Conservation (phyloP, 2,888 invertebrate genomes). For the Orthosia incerta region DNA sequence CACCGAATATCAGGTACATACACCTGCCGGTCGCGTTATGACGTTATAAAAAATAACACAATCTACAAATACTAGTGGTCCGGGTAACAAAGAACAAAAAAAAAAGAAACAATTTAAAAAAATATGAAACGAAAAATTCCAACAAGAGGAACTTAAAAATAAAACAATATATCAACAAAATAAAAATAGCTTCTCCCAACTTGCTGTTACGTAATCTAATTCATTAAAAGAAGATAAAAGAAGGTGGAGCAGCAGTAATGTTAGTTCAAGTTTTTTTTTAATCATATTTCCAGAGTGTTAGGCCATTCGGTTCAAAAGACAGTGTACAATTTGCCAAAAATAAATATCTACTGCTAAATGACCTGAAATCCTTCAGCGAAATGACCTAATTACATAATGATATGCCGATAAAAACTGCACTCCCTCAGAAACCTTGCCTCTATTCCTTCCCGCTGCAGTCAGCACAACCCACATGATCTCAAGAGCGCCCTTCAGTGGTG, state of each 20-base stretch:
- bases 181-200: too few relatives aligned
- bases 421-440: slow-evolving; percentile 28
- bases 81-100: too few relatives aligned
- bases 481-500: slow-evolving; percentile 40
- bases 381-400: slow-evolving; percentile 1
- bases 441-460: slow-evolving; percentile 22
- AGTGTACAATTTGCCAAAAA: background rate
- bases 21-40: too few relatives aligned
- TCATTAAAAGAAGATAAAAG: too few relatives aligned
- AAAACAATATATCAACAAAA: too few relatives aligned
- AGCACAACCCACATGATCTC: slow-evolving; percentile 37
- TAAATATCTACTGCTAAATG: background rate
- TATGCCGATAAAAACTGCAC: slow-evolving; percentile 5
- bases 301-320: background rate
- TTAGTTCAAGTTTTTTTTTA: background rate
- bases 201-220: too few relatives aligned
- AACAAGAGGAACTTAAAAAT: too few relatives aligned
- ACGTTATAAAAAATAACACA: too few relatives aligned
- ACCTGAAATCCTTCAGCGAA: background rate
- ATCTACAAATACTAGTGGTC: too few relatives aligned
- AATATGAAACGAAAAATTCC: too few relatives aligned
- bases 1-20: too few relatives aligned
- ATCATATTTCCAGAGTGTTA: background rate
- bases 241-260: background rate
- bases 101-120: too few relatives aligned